Evolutionary conservation across 2,888 invertebrate species (phyloP).

Genomic region (Cordylochernes scorpioides): DNA sequence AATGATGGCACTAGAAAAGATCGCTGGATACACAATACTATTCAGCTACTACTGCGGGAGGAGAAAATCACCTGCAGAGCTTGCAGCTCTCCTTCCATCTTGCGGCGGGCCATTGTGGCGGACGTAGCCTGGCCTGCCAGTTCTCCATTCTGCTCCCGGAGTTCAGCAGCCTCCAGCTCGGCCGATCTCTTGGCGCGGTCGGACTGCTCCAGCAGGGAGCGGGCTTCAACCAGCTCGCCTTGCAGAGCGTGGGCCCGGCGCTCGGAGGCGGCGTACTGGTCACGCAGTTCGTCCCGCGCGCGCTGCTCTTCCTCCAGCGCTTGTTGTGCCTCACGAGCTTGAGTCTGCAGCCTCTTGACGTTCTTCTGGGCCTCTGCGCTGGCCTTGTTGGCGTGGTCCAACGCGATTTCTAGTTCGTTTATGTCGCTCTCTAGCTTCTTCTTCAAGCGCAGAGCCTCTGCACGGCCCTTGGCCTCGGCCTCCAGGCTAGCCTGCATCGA

Average conservation of each 20-base stretch:
- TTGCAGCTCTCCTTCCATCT: constrained; percentile 91
- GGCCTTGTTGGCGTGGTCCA: constrained; percentile 96
- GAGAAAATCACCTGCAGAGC: constrained; percentile 71
- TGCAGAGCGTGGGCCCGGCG: constrained; percentile 87
- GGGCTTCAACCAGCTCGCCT: constrained; percentile 92
- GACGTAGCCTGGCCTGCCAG: constrained; percentile 76
- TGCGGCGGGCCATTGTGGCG: constrained; percentile 90
- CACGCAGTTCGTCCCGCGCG: constrained; percentile 85
- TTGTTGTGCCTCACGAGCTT: constrained; percentile 81
- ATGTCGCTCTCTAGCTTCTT: constrained; percentile 99
- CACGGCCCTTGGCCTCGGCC: constrained; percentile 97
- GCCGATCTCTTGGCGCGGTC: constrained; percentile 93
- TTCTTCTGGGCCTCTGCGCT: constrained; percentile 97
- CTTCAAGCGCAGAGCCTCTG: constrained; percentile 98
- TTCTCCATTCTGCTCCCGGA: constrained; percentile 94
- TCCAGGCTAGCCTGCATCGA: constrained; percentile 99
- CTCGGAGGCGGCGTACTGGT: constrained; percentile 88
- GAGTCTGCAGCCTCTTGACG: constrained; percentile 93
- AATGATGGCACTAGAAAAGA: too few species aligned
- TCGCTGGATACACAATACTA: too few species aligned
- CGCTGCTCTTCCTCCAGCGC: constrained; percentile 94
- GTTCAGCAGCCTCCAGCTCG: constrained; percentile 87
- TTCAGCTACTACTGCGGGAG: too few species aligned
- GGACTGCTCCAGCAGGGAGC: constrained; percentile 84
- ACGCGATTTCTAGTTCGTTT: constrained; percentile 93